These are phyloP conservation scores for Sylvietta virens DNA, from an alignment of 2,113 vertebrate species.

Conservation along the genomic window DNA sequence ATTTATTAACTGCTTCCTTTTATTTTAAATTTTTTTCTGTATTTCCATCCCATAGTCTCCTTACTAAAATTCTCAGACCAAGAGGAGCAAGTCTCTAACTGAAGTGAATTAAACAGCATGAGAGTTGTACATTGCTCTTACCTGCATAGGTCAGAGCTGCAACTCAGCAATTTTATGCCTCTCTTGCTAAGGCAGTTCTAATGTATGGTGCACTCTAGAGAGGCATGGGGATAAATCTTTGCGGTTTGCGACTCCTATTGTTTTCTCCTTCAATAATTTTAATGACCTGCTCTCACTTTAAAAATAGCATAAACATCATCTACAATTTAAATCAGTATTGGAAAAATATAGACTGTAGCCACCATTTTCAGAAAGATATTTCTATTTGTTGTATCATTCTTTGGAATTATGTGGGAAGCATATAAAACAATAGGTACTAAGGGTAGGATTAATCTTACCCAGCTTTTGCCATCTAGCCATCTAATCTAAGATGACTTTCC, in stretches of 20 bases:
- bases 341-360: neutral
- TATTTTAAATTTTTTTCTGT: constrained; percentile 21
- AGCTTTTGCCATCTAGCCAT: neutral
- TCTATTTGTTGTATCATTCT: neutral
- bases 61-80: neutral
- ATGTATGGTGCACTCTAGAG: neutral
- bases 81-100: neutral
- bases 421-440: neutral
- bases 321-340: neutral
- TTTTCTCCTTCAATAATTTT: constrained; percentile 3
- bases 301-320: neutral
- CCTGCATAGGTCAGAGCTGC: neutral
- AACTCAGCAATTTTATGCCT: constrained; percentile 15
- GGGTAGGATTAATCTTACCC: neutral
- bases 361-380: neutral
- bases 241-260: neutral
- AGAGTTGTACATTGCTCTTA: neutral
- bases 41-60: neutral
- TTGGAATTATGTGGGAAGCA: neutral
- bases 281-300: neutral
- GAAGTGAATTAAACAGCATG: neutral
- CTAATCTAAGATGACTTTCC: neutral
- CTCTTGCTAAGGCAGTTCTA: neutral
- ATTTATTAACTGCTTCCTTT: neutral
- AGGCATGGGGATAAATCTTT: neutral